phyloP scores from a whole-genome alignment of 1,140 invertebrate species.

The Camponotus floridanus region DNA sequence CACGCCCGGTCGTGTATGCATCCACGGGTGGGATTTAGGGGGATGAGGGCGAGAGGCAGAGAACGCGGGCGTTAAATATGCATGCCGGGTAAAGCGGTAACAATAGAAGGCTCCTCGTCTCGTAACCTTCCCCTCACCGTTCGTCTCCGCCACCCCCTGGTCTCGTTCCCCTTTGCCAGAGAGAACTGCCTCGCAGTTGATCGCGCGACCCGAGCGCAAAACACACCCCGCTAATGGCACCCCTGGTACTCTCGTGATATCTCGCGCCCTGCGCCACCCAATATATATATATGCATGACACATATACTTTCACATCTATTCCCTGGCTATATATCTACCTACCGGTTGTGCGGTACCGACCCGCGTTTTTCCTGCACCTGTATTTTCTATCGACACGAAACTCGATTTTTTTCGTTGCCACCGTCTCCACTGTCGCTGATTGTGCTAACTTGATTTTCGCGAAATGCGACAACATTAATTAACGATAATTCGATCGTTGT shows the following conservation, averaged over 20 bases:
- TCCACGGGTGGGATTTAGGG: slow-evolving; percentile 9
- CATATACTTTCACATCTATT: neutral
- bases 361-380: slow-evolving; percentile 38
- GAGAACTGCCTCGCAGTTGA: slow-evolving; percentile 74
- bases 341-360: neutral
- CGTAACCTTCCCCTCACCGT: slow-evolving; percentile 24
- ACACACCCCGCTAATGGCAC: slow-evolving; percentile 80
- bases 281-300: neutral
- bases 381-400: slow-evolving; percentile 49
- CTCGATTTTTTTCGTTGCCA: slow-evolving; percentile 46
- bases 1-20: slow-evolving; percentile 21
- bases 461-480: slow-evolving; percentile 60
- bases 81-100: slow-evolving; percentile 80
- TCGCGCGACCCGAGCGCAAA: slow-evolving; percentile 79
- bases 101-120: slow-evolving; percentile 73
- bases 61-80: slow-evolving; percentile 79
- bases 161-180: slow-evolving; percentile 40
- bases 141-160: slow-evolving; percentile 38
- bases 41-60: slow-evolving; percentile 5
- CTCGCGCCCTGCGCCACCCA: slow-evolving; percentile 9
- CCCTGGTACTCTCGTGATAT: slow-evolving; percentile 75
- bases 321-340: slow-evolving; percentile 6
- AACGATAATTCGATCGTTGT: slow-evolving; percentile 54
- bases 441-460: slow-evolving; percentile 44
- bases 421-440: neutral